Evolutionary conservation across 2,113 vertebrate species (phyloP).

Genomic region (Noctilio leporinus): DNA sequence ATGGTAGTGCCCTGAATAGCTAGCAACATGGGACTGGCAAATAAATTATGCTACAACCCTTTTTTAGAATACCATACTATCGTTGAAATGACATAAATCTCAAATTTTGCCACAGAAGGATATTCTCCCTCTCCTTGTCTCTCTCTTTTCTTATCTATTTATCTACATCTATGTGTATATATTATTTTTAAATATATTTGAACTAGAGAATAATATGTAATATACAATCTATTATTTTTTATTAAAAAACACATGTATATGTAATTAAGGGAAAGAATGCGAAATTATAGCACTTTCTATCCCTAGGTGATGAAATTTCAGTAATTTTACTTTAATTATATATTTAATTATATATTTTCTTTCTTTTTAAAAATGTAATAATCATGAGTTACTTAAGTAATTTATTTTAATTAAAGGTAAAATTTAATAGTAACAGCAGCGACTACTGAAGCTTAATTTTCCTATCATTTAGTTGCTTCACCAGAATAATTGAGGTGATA

Average conservation of each 20-base stretch:
- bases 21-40: not conserved
- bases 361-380: conserved; percentile 18
- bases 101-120: not conserved
- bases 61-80: not conserved
- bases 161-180: not conserved
- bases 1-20: not conserved
- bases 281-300: not conserved
- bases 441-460: conserved; percentile 5
- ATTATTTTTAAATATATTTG: not conserved
- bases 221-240: not conserved
- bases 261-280: not conserved
- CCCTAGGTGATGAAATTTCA: not conserved
- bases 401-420: conserved; percentile 30
- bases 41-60: not conserved
- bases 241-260: not conserved
- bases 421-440: not conserved
- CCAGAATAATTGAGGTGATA: not conserved
- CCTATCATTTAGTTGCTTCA: conserved; percentile 3
- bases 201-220: not conserved
- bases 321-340: not conserved
- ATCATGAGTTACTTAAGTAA: not conserved
- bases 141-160: too few species aligned
- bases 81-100: not conserved
- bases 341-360: not conserved
- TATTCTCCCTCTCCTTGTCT: not conserved